Conservation (phyloP, 2,888 invertebrate genomes). For the Imbricaverruca yamaguchii region DNA sequence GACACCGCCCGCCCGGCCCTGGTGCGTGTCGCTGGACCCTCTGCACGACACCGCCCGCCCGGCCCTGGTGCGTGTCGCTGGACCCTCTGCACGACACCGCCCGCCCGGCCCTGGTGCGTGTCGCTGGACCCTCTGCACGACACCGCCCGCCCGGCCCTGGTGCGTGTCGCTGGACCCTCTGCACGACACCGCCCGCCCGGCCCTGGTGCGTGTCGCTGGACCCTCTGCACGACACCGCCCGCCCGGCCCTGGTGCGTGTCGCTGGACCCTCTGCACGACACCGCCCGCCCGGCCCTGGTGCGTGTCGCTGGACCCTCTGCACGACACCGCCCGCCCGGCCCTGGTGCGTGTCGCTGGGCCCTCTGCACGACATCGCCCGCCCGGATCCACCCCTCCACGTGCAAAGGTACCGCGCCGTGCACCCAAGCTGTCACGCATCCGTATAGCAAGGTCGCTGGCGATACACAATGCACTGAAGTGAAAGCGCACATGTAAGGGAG, state of each 20-base stretch:
- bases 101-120: background rate
- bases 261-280: no score
- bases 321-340: background rate
- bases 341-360: background rate
- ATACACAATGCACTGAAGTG: no score
- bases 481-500: no score
- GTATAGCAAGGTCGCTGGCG: no score
- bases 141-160: background rate
- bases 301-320: background rate
- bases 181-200: no score
- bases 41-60: no score
- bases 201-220: background rate
- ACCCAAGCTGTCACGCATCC: no score
- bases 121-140: background rate
- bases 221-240: no score
- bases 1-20: background rate
- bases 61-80: background rate
- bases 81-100: no score
- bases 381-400: no score
- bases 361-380: no score
- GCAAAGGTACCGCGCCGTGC: no score
- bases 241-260: background rate
- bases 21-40: background rate
- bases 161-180: background rate
- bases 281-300: background rate